phyloP scores from a whole-genome alignment of 2,113 vertebrate genomes.

The Mustela nigripes region DNA sequence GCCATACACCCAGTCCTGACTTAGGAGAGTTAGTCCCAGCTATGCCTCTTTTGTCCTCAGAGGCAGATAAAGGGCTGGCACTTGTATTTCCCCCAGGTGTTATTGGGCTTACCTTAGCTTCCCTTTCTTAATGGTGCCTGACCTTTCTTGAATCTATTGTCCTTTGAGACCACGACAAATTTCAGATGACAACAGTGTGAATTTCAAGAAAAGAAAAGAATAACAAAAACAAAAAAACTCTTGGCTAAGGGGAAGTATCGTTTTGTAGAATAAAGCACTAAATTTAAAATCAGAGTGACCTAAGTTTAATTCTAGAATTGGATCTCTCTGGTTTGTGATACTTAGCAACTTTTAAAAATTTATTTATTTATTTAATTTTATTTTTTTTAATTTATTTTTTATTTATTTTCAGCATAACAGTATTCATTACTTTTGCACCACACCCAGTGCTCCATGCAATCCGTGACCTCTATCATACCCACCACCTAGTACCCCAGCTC shows the following conservation, averaged over 20 bases:
- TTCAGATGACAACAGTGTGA: not conserved
- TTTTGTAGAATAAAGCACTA: not conserved
- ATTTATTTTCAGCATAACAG: no score
- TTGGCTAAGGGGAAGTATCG: not conserved
- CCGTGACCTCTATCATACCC: no score
- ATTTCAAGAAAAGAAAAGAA: not conserved
- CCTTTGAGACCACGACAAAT: not conserved
- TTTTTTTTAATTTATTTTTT: no score
- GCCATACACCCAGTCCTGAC: not conserved
- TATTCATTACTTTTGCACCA: no score
- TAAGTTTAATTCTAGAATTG: not conserved
- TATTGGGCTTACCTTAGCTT: not conserved
- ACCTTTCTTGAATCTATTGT: not conserved
- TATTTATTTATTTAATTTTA: not conserved
- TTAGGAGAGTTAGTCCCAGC: not conserved
- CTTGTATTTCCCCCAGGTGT: slow-evolving; percentile 22
- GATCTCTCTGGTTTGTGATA: not conserved
- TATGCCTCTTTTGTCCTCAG: not conserved
- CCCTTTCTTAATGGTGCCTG: not conserved
- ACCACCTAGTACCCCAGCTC: no score
- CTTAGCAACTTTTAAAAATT: not conserved
- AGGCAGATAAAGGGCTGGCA: not conserved
- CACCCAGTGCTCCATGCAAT: no score
- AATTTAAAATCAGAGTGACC: not conserved
- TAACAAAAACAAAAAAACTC: not conserved